These are phyloP conservation scores for Lycaon pictus DNA, from an alignment of 2,113 vertebrate genomes.

Conservation along the genomic window DNA sequence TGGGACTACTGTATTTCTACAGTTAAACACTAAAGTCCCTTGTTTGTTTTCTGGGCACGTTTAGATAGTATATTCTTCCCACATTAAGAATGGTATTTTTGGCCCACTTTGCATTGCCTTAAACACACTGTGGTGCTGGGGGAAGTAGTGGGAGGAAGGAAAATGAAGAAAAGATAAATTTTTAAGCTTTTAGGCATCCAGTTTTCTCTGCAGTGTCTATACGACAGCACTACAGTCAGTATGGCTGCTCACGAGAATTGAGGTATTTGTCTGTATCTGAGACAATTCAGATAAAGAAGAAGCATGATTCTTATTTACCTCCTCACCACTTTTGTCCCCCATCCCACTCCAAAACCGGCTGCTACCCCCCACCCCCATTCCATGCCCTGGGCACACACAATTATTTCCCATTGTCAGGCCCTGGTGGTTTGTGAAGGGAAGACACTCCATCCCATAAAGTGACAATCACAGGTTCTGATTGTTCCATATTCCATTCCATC, in stretches of 20 bases:
- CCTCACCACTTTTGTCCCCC: neutral
- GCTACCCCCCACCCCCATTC: neutral
- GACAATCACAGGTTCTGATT: neutral
- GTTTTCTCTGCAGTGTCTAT: neutral
- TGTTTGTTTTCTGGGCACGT: slow-evolving; percentile 69
- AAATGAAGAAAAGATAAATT: slow-evolving; percentile 61
- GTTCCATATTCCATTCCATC: neutral
- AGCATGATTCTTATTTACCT: neutral
- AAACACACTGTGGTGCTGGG: slow-evolving; percentile 41
- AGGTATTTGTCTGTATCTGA: neutral
- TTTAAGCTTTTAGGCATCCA: slow-evolving; percentile 33
- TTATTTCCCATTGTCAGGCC: neutral
- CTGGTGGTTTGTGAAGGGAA: neutral
- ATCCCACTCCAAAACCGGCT: neutral
- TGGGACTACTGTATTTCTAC: neutral
- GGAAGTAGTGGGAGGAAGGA: slow-evolving; percentile 51
- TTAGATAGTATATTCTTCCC: slow-evolving; percentile 70
- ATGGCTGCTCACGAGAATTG: neutral
- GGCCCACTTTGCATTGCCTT: slow-evolving; percentile 59
- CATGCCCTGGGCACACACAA: no score
- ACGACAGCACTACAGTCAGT: neutral
- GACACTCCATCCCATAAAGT: slow-evolving; percentile 5
- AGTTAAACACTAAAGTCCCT: slow-evolving; percentile 15
- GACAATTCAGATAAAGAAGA: neutral
- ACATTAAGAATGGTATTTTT: slow-evolving; percentile 69